A percentile compares a stretch with the other conserved stretches of the same genome.
Conservation (phyloP, 1,140 invertebrate genomes). For the Sarcophaga peregrina region DNA sequence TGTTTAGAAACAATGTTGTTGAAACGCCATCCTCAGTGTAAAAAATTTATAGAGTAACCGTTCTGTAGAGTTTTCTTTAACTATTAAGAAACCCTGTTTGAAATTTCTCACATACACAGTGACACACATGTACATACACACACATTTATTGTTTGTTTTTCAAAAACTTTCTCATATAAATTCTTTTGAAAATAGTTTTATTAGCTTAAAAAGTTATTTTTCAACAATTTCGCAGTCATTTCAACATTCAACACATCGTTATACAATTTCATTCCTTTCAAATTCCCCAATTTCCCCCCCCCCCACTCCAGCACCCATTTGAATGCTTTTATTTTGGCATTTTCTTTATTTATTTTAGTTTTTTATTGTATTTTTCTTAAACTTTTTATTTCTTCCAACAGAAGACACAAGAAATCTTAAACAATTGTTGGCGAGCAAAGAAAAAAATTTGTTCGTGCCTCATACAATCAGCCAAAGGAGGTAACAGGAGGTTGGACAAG, state of each 20-base stretch:
- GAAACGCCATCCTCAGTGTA: no score
- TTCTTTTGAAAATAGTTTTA: not conserved
- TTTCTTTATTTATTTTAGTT: not conserved
- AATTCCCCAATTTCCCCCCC: no score
- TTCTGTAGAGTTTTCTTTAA: no score
- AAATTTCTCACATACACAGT: not conserved
- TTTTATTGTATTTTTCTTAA: constrained; percentile 10
- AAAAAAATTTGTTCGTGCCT: not conserved
- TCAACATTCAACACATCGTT: constrained; percentile 2
- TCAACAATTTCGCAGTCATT: not conserved
- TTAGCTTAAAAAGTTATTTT: constrained; percentile 7
- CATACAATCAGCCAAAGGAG: not conserved
- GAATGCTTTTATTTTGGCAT: no score
- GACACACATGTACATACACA: not conserved
- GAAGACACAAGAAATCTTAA: not conserved
- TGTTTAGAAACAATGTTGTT: no score
- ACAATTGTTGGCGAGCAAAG: not conserved
- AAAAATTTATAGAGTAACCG: no score
- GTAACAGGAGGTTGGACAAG: not conserved
- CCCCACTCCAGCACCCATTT: no score
- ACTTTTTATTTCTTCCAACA: not conserved
- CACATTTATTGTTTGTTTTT: no score
- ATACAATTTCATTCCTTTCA: not conserved
- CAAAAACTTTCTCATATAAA: no score
- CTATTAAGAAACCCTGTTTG: not conserved